Evolutionary conservation across 2,797 vertebrate genomes (phyloP), one percentile per base, ranked within the genome.

Genomic region (Liasis olivaceus): DNA sequence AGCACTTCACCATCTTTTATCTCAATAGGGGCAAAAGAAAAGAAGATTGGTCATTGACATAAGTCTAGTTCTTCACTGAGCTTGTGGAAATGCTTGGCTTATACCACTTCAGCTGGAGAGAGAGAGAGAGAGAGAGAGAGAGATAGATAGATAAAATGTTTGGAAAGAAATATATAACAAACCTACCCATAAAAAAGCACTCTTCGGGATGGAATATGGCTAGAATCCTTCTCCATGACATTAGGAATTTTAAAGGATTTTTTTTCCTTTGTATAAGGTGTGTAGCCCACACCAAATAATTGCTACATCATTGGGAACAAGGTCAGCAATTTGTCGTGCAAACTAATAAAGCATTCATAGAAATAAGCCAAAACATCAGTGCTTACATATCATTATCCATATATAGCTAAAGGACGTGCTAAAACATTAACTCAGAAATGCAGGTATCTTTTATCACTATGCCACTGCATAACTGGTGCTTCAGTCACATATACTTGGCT

Each of bases 321-420:
- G 15, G 54, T 36, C 85, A 59, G n/a, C 12, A 81, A 13, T 42
- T 22, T 59, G 31, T 36, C 12, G 4, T 60, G 58, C 20, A 24
- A 60, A 87, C 36, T 36, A 56, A 36, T 28, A 58, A 81, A 47
- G 3, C 12, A 51, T 36, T 91, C 77, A 31, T 85, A 94, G 0
- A 94, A 90, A 54, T 62, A 42, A 20, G 84, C 77, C 42, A n/a
- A 91, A 93, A 81, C 89, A 84, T 0, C 4, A 47, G 4, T 4
- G 5, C 66, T 5, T 26, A 93, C 94, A 95, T 42, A 62, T 31
- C 31, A 3, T 93, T 92, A 85, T 63, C n/a, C 89, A 47, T 28
- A 69, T 89, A 31, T 60, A 89, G 22, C 24, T 58, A 64, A 51
- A 89, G 87, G 24, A 36, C 5, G 9, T 20, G n/a, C 8, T 87